Evolutionary conservation across 2,888 invertebrate species (phyloP), one percentile per base, ranked within the genome.

Genomic region (Julus scanicus): DNA sequence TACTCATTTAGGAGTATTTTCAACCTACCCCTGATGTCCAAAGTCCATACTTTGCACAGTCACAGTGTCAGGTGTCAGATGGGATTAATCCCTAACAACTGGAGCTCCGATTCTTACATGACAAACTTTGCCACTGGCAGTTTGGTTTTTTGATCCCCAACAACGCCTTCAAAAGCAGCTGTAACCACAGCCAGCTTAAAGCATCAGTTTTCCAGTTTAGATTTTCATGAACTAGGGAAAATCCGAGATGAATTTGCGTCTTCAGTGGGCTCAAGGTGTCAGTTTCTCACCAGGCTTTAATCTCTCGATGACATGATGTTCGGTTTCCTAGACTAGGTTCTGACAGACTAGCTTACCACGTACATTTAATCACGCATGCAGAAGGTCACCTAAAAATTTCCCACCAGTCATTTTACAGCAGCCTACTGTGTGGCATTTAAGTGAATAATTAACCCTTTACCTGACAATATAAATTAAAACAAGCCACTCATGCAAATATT

Each of bases 201-300:
- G 11, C 71, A 71, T 71, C 71, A 71, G 71, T 71, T 71, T 71
- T 71, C 71, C 20, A 6, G 71, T 71, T 20, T 1, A 63, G n/a
- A 20, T 6, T 71, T 71, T 29, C 71, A 71, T 71, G 20, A 71
- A 71, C 71, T 20, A 13, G 20, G 29, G 2, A 71, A 71, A 71
- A 71, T 71, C 29, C 9, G 63, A 63, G 63, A 63, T n/a, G 53
- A 53, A 63, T 63, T 17, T 63, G 20, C 29, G 71, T 71, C 63
- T 6, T 63, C 29, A 71, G n/a, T 5, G 1, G 1, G 9, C 20
- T 71, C 71, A 71, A 9, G 71, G 71, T 71, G 71, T 9, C 71
- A 71, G 71, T 71, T 71, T 71, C 71, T 71, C 20, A 71, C 71
- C 20, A 29, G 20, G 71, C 71, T 71, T 71, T 71, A 71, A 71